A percentile compares a stretch with the other conserved stretches of the same genome.
These are phyloP conservation scores for Chaenocephalus aceratus DNA, from an alignment of 2,113 vertebrate genomes.

Conservation along the genomic window DNA sequence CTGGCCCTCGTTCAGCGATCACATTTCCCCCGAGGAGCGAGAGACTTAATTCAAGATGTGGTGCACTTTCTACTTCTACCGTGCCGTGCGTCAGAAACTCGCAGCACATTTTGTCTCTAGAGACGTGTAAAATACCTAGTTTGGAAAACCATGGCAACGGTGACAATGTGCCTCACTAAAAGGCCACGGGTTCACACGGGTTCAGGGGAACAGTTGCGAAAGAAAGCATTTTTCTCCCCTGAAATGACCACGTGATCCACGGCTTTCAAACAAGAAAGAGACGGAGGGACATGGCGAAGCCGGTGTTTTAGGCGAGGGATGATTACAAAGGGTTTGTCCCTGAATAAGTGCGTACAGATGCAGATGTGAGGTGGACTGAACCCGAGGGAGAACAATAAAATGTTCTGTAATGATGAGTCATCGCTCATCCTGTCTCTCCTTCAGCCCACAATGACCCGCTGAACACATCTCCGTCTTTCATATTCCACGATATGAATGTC, in stretches of 20 bases:
- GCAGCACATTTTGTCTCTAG: no score
- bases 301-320: background rate
- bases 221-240: background rate
- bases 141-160: conserved; percentile 1
- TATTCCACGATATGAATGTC: background rate
- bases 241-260: conserved; percentile 15
- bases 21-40: background rate
- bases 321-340: background rate
- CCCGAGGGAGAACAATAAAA: conserved; percentile 20
- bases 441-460: conserved; percentile 27
- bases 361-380: conserved; percentile 22
- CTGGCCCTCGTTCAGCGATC: conserved; percentile 7
- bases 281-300: no score
- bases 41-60: background rate
- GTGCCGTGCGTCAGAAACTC: background rate
- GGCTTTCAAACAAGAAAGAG: background rate
- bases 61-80: background rate
- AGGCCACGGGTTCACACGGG: background rate
- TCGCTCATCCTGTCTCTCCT: conserved; percentile 15
- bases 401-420: conserved; percentile 21
- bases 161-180: background rate
- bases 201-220: background rate
- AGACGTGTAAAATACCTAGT: background rate
- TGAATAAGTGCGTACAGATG: background rate
- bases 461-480: conserved; percentile 24